Evolutionary conservation across 2,113 vertebrate species (phyloP).

Genomic region (Stegastes partitus): DNA sequence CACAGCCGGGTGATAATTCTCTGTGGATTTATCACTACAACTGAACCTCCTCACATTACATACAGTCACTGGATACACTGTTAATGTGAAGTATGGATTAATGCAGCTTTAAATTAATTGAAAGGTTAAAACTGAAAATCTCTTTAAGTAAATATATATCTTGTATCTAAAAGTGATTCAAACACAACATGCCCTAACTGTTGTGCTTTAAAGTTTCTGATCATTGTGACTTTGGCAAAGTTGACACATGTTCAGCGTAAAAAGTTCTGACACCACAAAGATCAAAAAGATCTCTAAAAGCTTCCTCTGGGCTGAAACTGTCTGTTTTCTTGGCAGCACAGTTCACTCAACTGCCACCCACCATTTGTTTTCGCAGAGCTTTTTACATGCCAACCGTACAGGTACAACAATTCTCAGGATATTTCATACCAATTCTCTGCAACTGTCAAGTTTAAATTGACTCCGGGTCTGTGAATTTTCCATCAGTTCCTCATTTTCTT

Average conservation of each 20-base stretch:
- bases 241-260: constrained; percentile 40
- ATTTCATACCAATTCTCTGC: constrained; percentile 39
- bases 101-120: constrained; percentile 6
- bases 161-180: background rate
- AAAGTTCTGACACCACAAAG: constrained; percentile 48
- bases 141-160: background rate
- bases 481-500: constrained; percentile 28
- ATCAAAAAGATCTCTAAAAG: constrained; percentile 40
- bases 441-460: constrained; percentile 65
- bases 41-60: too few relatives aligned
- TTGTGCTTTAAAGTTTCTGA: constrained; percentile 34
- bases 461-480: constrained; percentile 44
- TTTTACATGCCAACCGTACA: constrained; percentile 44
- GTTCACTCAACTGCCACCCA: constrained; percentile 58
- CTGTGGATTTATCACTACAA: background rate
- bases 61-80: too few relatives aligned
- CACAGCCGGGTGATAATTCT: background rate
- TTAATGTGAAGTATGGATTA: too few relatives aligned
- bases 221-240: constrained; percentile 44
- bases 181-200: background rate
- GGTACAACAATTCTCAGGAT: constrained; percentile 48
- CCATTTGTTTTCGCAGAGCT: constrained; percentile 49
- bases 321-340: constrained; percentile 37
- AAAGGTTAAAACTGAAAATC: constrained; percentile 3
- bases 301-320: constrained; percentile 50